Percentiles rank a stretch among this genome's conserved stretches.
Conservation (phyloP, 1,140 invertebrate species). For the Tribolium castaneum region DNA sequence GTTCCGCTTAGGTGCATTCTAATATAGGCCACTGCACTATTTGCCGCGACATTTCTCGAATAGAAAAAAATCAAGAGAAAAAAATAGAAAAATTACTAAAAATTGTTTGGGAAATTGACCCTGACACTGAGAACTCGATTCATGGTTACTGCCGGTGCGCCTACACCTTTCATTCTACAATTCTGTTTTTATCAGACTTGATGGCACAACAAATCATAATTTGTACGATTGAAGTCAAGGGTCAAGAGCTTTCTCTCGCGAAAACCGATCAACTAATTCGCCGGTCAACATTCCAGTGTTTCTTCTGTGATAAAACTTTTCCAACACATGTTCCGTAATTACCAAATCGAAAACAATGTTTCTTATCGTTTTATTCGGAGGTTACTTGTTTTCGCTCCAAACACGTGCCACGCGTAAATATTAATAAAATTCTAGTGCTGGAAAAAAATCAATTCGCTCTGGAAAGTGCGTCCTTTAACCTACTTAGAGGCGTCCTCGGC, state of each 20-base stretch:
- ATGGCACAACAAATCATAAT: background rate
- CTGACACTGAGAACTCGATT: background rate
- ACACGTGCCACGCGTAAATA: background rate
- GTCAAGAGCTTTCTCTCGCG: background rate
- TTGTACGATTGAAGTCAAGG: background rate
- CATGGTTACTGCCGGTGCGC: background rate
- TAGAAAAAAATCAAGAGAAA: background rate
- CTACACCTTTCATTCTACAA: background rate
- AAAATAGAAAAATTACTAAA: background rate
- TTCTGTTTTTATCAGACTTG: background rate
- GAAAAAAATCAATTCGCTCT: background rate
- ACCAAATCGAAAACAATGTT: background rate
- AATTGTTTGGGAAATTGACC: background rate
- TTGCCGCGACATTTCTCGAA: background rate
- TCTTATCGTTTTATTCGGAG: too few relatives aligned
- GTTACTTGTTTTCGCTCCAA: too few relatives aligned
- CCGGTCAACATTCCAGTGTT: background rate
- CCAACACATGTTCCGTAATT: background rate
- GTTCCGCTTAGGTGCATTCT: background rate
- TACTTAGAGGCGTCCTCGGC: slow-evolving; percentile 23
- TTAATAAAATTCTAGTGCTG: background rate
- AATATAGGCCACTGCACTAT: background rate
- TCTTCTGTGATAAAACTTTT: background rate
- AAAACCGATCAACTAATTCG: background rate
- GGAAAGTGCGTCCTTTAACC: slow-evolving; percentile 16